Base-by-base conservation (phyloP, 2,888 invertebrate species). In the Orchesella flavescens region DNA sequence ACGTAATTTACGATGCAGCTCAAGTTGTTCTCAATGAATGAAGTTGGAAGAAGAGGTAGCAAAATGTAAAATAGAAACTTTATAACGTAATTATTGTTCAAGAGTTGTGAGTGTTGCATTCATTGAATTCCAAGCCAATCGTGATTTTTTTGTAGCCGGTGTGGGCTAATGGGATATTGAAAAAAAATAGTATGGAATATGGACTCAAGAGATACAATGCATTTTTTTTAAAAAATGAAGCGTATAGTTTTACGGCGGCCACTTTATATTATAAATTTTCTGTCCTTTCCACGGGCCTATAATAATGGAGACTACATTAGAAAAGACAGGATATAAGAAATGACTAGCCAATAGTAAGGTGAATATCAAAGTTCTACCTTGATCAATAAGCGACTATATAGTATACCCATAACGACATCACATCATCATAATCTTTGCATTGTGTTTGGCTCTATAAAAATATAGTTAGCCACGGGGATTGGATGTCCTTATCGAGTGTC, bases 331-430 rank as follows among this genome's bases (percentile, higher is more conserved):
- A 19, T 23, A 44, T 34, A 34, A 34, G 34, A 66, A 9, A 13
- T 19, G 17, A 46, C 66, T 24, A 13, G 12, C 46, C 34, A 34
- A n/a, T n/a, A n/a, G n/a, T n/a, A n/a, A n/a, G n/a, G n/a, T 34
- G 7, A 76, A 66, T 66, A 55, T 76, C 43, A 53, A 75, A 65
- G 66, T 43, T 57, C 66, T 66, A 55, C 76, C 76, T 76, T 76
- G 76, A 76, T 65, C 43, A 44, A 5, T 63, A 66, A 43, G 44
- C 44, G 46, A 66, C 21, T 44, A 46, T n/a, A 59, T 13, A 21
- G 24, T 49, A 19, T 19, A 66, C 19, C n/a, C 46, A 46, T 53
- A 24, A n/a, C 53, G 19, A 44, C 65, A 43, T 53, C 17, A 53
- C 53, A 53, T 21, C 9, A 66, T 66, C 44, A 43, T 65, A n/a